These are phyloP conservation scores for Petrosia ficiformis DNA, from an alignment of 37 sponge, comb jelly and placozoan species.

Conservation along the genomic window DNA sequence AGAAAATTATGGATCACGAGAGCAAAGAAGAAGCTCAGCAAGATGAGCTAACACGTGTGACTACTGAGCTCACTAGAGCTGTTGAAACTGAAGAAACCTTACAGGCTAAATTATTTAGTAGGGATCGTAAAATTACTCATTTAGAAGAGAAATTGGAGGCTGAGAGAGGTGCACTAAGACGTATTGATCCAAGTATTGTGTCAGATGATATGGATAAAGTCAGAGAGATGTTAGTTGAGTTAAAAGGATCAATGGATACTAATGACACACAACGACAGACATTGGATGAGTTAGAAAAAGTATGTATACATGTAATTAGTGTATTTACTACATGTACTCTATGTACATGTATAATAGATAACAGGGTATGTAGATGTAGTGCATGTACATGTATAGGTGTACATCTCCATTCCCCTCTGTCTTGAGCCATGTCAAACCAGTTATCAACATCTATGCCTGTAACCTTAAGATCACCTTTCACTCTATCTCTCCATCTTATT, in stretches of 20 bases:
- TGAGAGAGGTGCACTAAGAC: not conserved
- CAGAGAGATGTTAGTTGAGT: constrained; percentile 11
- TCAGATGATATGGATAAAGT: constrained; percentile 38
- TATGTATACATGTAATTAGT: not conserved
- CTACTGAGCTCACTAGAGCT: constrained; percentile 13
- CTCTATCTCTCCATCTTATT: too few species aligned
- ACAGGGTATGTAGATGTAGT: too few species aligned
- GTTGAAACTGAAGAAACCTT: constrained; percentile 11
- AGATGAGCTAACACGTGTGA: constrained; percentile 9
- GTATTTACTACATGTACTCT: not conserved
- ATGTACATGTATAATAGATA: too few species aligned
- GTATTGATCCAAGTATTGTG: not conserved
- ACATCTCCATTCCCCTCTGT: too few species aligned
- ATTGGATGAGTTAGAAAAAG: constrained; percentile 25
- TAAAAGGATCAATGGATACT: constrained; percentile 23
- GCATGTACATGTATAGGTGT: too few species aligned
- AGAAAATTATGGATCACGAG: not conserved
- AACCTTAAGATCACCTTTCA: too few species aligned
- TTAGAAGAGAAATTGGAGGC: constrained; percentile 1
- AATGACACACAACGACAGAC: constrained; percentile 19
- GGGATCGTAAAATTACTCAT: constrained; percentile 21
- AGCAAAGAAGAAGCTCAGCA: not conserved
- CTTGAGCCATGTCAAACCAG: too few species aligned
- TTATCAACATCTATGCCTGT: too few species aligned
- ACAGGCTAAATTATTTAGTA: constrained; percentile 8